These are phyloP conservation scores for Portevinia maculata DNA, from an alignment of 2,888 invertebrate genomes.

Conservation along the genomic window DNA sequence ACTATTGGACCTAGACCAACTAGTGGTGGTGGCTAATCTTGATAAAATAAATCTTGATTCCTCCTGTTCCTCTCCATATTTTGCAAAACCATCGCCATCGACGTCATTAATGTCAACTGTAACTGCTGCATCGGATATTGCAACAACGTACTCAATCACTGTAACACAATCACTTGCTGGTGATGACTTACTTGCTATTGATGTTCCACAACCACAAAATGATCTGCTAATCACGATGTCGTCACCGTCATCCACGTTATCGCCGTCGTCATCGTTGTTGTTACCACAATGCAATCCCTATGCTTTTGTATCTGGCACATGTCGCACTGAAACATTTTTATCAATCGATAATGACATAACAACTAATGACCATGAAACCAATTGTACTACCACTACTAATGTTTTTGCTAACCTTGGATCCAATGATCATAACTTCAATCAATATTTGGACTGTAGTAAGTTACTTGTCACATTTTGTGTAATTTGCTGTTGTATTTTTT, in stretches of 20 bases:
- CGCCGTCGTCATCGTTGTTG: constrained; percentile 52
- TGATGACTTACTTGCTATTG: constrained; percentile 55
- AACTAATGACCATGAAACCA: constrained; percentile 64
- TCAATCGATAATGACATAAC: constrained; percentile 58
- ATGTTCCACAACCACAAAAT: constrained; percentile 48
- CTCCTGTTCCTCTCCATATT: constrained; percentile 80
- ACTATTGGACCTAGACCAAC: constrained; percentile 85
- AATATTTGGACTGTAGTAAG: constrained; percentile 82
- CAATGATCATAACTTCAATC: constrained; percentile 76
- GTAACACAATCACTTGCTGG: constrained; percentile 68
- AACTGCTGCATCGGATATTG: constrained; percentile 74
- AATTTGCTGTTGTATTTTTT: constrained; percentile 41
- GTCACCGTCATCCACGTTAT: constrained; percentile 51
- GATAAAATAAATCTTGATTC: constrained; percentile 83
- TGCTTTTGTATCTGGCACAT: constrained; percentile 64
- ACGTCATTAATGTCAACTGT: constrained; percentile 74
- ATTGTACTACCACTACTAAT: constrained; percentile 74
- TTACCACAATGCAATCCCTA: constrained; percentile 62
- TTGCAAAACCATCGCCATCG: constrained; percentile 67
- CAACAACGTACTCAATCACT: constrained; percentile 65
- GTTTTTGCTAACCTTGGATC: constrained; percentile 75
- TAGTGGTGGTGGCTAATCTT: constrained; percentile 83
- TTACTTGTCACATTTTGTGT: constrained; percentile 70
- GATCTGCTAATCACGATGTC: constrained; percentile 62
- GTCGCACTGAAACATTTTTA: constrained; percentile 63